Evolutionary conservation across 2,113 vertebrate genomes (phyloP), one percentile per base, ranked within the genome.

Genomic region (Rutilus rutilus): DNA sequence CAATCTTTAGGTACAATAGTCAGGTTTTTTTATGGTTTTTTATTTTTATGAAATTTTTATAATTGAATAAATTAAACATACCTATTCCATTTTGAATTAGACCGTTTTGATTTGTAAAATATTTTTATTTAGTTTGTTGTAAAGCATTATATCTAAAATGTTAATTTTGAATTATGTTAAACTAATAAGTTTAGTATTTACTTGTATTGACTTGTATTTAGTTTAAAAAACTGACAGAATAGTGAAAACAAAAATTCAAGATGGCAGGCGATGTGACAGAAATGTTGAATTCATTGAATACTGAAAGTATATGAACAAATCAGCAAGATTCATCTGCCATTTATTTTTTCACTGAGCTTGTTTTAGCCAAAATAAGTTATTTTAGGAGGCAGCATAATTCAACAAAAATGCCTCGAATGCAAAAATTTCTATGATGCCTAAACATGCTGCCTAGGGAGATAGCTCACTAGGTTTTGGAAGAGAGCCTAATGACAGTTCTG

Each of bases 401-500:
- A 77, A 77, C 14, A 52, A 77, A 77, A 77, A 77, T 33, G 50
- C 17, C 5, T 50, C 4, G 3, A 27, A 54, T 52, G 75, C 27
- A 54, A 77, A 77, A 54, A 77, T 77, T 4, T 9, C 27, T 77
- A 19, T 2, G 6, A 52, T 33, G 12, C 45, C 6, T 25, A 15
- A 76, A 76, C 47, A 50, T 76, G 75, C 75, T 77, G 42, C 71
- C n/a, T 75, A 47, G 23, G 19, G 75, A 54, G 75, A 77, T 27
- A 6, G 45, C 25, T 77, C 75, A 77, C 45, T 33, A 33, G 75
- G 4, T 54, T 52, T 19, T 77, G 47, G 47, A 77, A 77, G 17
- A 21, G 14, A 77, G 47, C 75, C 75, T 77, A 77, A 77, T 77
- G 27, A 50, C 75, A 42, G 67, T 71, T 71, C 67, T 71, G 42